These are phyloP conservation scores for Axis porcinus DNA, from an alignment of 2,113 vertebrate species.

Conservation along the genomic window DNA sequence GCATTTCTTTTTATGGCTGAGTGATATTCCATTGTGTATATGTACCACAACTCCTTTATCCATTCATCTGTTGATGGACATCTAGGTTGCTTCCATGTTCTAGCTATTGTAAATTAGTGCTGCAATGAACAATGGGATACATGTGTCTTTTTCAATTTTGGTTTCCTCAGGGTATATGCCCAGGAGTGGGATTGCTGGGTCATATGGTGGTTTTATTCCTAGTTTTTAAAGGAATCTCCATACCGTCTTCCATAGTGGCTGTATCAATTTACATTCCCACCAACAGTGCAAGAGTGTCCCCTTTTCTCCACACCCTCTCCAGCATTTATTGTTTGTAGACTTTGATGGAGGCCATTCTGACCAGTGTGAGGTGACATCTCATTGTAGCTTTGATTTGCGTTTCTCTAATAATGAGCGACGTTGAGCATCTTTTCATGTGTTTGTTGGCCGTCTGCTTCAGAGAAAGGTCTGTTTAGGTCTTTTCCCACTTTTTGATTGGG, in stretches of 20 bases:
- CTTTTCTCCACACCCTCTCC: background rate
- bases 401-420: background rate
- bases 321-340: background rate
- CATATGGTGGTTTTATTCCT: background rate
- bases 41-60: background rate
- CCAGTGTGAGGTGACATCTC: background rate
- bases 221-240: background rate
- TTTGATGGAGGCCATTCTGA: background rate
- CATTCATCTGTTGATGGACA: background rate
- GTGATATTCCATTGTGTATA: background rate
- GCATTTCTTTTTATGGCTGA: background rate
- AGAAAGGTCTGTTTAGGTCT: background rate
- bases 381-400: background rate
- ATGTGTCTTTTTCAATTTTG: background rate
- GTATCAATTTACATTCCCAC: background rate
- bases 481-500: background rate
- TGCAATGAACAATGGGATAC: background rate
- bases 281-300: background rate
- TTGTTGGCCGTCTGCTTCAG: background rate
- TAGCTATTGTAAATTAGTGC: background rate
- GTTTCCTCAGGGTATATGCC: background rate
- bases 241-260: background rate
- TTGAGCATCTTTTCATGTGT: background rate
- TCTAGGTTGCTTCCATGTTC: background rate
- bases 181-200: background rate